Conservation (phyloP, 2,113 vertebrate genomes). For the Pristiophorus japonicus region DNA sequence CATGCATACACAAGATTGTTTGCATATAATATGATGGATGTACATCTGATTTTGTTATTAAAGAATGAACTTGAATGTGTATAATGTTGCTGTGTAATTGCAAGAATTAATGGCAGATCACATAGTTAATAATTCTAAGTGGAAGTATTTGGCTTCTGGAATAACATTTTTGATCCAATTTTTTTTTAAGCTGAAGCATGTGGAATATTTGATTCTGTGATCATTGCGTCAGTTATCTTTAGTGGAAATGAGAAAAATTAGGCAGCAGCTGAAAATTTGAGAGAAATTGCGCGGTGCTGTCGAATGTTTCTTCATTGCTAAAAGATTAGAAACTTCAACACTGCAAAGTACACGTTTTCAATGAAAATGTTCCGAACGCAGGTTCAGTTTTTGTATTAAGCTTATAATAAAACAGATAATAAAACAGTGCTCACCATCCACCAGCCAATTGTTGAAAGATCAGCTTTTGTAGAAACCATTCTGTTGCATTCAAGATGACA, state of each 20-base stretch:
- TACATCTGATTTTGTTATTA: not conserved
- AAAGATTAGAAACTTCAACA: not conserved
- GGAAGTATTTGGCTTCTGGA: not conserved
- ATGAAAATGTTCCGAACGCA: not conserved
- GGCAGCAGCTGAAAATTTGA: not conserved
- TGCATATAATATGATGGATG: not conserved
- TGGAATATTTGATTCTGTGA: not conserved
- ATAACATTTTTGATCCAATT: not conserved
- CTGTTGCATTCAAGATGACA: constrained; percentile 5
- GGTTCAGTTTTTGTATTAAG: not conserved
- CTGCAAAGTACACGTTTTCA: not conserved
- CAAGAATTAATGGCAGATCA: not conserved
- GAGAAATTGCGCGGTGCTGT: not conserved
- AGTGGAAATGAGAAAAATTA: not conserved
- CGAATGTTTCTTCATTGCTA: not conserved
- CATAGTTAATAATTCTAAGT: not conserved
- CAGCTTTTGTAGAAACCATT: not conserved
- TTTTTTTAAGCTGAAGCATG: not conserved
- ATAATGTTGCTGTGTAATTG: not conserved
- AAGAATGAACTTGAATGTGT: not conserved
- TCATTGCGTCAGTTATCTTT: not conserved
- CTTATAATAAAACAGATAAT: not conserved
- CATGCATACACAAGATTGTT: not conserved
- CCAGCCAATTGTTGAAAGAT: not conserved
- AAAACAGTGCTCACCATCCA: not conserved